Percentiles rank a stretch among this genome's conserved stretches.
These are phyloP conservation scores for Saguinus midas DNA, from an alignment of 2,113 vertebrate genomes.

Conservation along the genomic window DNA sequence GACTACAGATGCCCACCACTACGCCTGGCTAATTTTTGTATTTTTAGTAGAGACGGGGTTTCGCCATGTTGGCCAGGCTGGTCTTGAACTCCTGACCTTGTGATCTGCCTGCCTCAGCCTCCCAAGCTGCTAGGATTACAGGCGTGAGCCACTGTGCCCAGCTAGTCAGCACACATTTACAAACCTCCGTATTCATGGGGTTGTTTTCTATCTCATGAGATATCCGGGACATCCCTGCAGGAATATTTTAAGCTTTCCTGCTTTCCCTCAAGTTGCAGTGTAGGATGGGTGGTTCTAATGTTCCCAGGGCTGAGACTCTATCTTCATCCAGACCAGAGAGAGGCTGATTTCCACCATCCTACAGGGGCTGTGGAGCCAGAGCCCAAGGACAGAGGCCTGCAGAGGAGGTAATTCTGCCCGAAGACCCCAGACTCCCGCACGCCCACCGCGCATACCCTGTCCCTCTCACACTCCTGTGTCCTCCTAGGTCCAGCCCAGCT, in stretches of 20 bases:
- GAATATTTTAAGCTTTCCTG: rapidly evolving
- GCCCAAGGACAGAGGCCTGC: rapidly evolving
- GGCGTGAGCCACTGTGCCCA: no score
- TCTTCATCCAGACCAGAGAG: not conserved
- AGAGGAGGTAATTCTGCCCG: not conserved
- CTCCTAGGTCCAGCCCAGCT: not conserved
- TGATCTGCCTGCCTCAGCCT: no score
- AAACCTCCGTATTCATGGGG: rapidly evolving
- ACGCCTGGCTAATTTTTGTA: no score
- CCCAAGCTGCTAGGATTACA: no score
- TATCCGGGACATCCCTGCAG: no score
- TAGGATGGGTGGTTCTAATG: not conserved
- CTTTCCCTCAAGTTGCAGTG: not conserved
- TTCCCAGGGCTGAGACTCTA: not conserved
- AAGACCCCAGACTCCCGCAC: rapidly evolving
- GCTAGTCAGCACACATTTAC: rapidly evolving
- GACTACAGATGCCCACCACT: no score
- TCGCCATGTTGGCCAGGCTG: no score
- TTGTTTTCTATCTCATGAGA: not conserved
- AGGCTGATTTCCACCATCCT: not conserved
- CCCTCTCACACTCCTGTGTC: not conserved
- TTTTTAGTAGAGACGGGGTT: no score
- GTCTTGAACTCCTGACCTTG: no score
- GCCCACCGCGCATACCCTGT: rapidly evolving
- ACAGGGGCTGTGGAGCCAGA: rapidly evolving